Conservation (phyloP, 2,797 vertebrate genomes). For the Centropyge bicolor region DNA sequence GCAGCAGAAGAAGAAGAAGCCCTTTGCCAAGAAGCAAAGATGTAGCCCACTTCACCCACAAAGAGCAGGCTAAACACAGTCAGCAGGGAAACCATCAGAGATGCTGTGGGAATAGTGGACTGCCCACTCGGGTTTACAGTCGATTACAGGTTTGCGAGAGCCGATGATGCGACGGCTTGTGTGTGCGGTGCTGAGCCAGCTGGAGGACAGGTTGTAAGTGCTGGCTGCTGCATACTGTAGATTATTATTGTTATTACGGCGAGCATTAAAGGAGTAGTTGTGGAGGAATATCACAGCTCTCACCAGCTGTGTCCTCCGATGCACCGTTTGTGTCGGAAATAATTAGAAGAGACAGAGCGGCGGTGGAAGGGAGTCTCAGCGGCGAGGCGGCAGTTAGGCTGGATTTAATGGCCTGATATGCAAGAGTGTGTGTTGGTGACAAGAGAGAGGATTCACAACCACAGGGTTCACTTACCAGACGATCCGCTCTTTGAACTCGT, state of each 20-base stretch:
- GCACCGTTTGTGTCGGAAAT: constrained; percentile 16
- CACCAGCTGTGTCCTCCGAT: constrained; percentile 47
- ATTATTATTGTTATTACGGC: constrained; percentile 65
- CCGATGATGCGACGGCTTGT: constrained; percentile 21
- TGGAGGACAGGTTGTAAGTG: constrained; percentile 48
- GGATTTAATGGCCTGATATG: constrained; percentile 36
- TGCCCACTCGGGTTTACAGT: constrained; percentile 28
- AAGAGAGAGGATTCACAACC: constrained; percentile 3
- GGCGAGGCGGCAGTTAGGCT: constrained; percentile 20
- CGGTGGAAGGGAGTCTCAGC: constrained; percentile 19
- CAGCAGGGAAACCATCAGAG: constrained; percentile 50
- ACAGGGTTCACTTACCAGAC: constrained; percentile 7
- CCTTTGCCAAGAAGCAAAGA: constrained; percentile 29
- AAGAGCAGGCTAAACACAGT: constrained; percentile 44
- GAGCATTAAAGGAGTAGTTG: constrained; percentile 51
- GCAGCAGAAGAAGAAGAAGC: background rate
- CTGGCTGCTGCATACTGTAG: constrained; percentile 31
- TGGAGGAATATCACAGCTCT: constrained; percentile 23
- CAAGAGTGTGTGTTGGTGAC: constrained; percentile 8
- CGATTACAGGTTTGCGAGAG: constrained; percentile 53
- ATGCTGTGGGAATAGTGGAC: constrained; percentile 46
- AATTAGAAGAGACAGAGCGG: constrained; percentile 35
- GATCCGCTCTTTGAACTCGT: background rate
- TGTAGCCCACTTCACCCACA: constrained; percentile 47
- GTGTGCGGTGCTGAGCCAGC: constrained; percentile 52